Conservation (phyloP, 2,113 vertebrate genomes). For the Lanius collurio region DNA sequence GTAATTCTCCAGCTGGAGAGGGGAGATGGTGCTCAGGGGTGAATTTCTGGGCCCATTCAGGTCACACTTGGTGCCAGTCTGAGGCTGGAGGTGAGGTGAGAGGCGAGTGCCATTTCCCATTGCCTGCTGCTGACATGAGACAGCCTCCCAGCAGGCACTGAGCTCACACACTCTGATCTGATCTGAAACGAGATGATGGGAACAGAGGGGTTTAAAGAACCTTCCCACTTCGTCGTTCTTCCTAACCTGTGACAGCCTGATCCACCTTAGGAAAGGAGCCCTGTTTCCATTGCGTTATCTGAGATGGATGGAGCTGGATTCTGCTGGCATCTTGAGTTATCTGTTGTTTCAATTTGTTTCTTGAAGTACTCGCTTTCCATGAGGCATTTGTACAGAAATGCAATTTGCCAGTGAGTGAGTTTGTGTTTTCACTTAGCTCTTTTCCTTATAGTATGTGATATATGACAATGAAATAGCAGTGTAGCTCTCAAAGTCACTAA, state of each 20-base stretch:
- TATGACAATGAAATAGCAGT: background rate
- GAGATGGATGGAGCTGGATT: background rate
- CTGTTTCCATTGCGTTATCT: background rate
- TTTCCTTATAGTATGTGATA: background rate
- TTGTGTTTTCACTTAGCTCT: background rate
- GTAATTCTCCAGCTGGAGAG: background rate
- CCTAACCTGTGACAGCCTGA: background rate
- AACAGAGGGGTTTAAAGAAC: background rate
- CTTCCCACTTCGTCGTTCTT: background rate
- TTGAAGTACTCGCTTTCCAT: background rate
- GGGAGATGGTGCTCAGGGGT: background rate
- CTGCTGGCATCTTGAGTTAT: background rate
- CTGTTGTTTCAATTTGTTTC: background rate
- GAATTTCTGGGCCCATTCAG: background rate
- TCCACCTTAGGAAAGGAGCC: background rate
- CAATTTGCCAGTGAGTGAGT: background rate
- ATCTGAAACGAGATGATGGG: background rate
- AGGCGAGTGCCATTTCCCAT: background rate
- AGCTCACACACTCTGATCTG: background rate
- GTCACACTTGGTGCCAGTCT: background rate
- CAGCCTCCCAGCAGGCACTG: background rate
- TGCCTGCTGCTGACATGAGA: background rate
- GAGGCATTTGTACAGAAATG: background rate
- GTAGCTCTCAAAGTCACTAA: background rate
- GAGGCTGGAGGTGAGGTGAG: background rate